Evolutionary conservation across 2,797 vertebrate species (phyloP).

Genomic region (Notoglanidium macrostoma): DNA sequence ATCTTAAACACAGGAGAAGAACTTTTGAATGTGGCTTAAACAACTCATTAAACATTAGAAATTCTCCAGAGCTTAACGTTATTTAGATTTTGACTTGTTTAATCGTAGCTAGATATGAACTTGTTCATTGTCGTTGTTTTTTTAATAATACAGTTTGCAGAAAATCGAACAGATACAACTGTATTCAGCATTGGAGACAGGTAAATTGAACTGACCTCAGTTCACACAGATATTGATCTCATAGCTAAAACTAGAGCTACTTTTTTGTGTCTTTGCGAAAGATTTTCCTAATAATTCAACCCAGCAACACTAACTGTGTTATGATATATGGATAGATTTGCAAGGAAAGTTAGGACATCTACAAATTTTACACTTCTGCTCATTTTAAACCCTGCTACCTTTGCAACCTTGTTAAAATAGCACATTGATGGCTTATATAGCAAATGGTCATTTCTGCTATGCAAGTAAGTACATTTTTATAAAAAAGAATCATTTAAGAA

Average conservation of each 20-base stretch:
- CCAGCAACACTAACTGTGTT: not conserved
- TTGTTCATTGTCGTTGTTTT: not conserved
- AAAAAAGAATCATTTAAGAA: not conserved
- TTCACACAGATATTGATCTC: constrained; percentile 18
- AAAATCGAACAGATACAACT: not conserved
- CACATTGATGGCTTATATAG: not conserved
- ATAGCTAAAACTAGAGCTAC: not conserved
- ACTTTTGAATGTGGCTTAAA: not conserved
- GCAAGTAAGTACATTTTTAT: no score
- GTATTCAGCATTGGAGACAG: not conserved
- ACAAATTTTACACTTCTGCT: not conserved
- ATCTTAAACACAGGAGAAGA: no score
- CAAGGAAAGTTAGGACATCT: not conserved
- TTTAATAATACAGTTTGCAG: not conserved
- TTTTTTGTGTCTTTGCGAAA: not conserved
- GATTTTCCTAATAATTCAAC: not conserved
- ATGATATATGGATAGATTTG: not conserved
- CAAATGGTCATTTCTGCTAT: not conserved
- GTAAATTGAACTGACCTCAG: not conserved
- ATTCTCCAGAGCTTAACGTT: not conserved
- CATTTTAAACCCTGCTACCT: not conserved
- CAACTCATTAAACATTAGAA: not conserved
- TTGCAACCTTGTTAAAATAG: not conserved
- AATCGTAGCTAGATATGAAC: not conserved
- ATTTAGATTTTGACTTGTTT: not conserved